These are phyloP conservation scores for Drosophila anceps DNA, from an alignment of 2,888 invertebrate genomes.

Conservation along the genomic window DNA sequence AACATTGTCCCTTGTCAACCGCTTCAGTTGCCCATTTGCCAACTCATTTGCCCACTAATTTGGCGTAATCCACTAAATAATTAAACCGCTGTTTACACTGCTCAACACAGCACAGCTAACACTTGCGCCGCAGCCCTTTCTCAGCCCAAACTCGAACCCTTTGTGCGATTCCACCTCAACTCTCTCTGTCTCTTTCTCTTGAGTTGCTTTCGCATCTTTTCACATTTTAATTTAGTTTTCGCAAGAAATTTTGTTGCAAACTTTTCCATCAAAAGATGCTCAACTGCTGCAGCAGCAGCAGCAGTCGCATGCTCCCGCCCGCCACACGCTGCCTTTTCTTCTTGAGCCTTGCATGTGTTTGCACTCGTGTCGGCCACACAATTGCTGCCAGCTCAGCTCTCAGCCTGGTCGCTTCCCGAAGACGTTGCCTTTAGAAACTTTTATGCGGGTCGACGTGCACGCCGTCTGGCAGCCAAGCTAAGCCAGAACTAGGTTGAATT, in stretches of 20 bases:
- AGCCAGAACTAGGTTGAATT: slow-evolving; percentile 48
- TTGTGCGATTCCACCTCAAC: no score
- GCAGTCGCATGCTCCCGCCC: neutral
- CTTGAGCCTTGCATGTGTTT: slow-evolving; percentile 26
- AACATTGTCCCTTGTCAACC: neutral
- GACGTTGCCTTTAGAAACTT: slow-evolving; percentile 56
- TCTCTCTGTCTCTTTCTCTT: slow-evolving; percentile 1
- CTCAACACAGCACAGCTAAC: slow-evolving; percentile 4
- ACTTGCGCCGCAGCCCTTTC: neutral
- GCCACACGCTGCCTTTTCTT: neutral
- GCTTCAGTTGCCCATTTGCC: neutral
- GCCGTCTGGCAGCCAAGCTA: slow-evolving; percentile 16
- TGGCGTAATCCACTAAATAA: slow-evolving; percentile 52
- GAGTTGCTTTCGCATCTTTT: slow-evolving; percentile 43
- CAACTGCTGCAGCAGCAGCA: slow-evolving; percentile 23
- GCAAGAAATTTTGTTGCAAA: slow-evolving; percentile 71
- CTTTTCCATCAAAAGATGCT: slow-evolving; percentile 66
- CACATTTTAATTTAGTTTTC: slow-evolving; percentile 78
- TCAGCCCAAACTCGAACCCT: neutral
- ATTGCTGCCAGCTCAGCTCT: neutral
- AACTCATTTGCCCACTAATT: slow-evolving; percentile 1
- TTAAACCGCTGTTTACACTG: slow-evolving; percentile 41
- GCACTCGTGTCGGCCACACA: slow-evolving; percentile 15
- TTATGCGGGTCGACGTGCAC: slow-evolving; percentile 58
- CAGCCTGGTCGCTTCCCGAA: slow-evolving; percentile 4